A percentile compares a stretch with the other conserved stretches of the same genome.
Conservation (phyloP, 2,888 invertebrate species). For the Nasonia oneida region DNA sequence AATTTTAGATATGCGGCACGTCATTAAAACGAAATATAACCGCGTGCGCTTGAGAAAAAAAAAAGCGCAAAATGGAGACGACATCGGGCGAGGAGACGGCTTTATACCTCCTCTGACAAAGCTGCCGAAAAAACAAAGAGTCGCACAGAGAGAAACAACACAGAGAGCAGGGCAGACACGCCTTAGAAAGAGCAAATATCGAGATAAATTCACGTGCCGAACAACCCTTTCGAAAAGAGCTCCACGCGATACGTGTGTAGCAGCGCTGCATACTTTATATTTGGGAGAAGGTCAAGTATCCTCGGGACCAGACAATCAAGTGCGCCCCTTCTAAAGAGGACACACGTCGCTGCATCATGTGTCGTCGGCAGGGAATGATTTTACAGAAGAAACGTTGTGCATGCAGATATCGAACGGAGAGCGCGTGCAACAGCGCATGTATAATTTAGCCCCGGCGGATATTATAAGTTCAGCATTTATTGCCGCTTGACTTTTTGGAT, state of each 20-base stretch:
- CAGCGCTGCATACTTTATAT: slow-evolving; percentile 66
- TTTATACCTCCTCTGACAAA: not conserved
- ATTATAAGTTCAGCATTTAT: not conserved
- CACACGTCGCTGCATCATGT: too few species aligned
- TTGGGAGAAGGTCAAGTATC: slow-evolving; percentile 78
- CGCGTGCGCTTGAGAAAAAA: not conserved
- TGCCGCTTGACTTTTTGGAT: not conserved
- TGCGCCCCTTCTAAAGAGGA: slow-evolving; percentile 68
- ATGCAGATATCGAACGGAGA: not conserved
- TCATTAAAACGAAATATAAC: not conserved
- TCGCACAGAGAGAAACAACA: slow-evolving; percentile 24
- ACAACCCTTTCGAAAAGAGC: not conserved
- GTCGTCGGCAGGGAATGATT: not conserved
- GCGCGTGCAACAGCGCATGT: not conserved
- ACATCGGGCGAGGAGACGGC: not conserved
- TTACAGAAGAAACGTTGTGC: not conserved
- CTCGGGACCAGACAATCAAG: slow-evolving; percentile 77
- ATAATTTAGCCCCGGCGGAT: slow-evolving; percentile 1
- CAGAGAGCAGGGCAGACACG: not conserved
- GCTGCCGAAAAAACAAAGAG: slow-evolving; percentile 8
- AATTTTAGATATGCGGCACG: not conserved
- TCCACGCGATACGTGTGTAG: not conserved
- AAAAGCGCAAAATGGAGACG: not conserved
- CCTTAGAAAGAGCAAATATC: slow-evolving; percentile 25
- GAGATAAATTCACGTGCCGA: slow-evolving; percentile 24